Conservation (phyloP, 2,113 vertebrate species). For the Rhinolophus sinicus region DNA sequence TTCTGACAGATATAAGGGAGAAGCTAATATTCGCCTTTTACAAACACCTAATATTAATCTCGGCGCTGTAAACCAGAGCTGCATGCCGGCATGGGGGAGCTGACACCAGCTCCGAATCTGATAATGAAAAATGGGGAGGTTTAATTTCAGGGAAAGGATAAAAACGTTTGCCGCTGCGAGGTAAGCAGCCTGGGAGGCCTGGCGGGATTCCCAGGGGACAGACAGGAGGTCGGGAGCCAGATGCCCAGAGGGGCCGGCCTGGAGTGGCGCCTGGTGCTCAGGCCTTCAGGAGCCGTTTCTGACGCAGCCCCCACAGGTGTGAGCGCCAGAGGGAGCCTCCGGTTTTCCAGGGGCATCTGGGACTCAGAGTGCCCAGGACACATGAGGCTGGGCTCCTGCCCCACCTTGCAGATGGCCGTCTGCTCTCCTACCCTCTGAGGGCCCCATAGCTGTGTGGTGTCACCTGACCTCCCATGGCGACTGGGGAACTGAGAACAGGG, state of each 20-base stretch:
- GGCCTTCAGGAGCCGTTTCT: background rate
- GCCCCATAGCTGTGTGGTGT: background rate
- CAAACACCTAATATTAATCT: constrained; percentile 91
- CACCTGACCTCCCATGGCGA: background rate
- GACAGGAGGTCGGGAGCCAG: background rate
- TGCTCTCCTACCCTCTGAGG: background rate
- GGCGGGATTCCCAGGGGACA: constrained; percentile 43
- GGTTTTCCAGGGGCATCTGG: background rate
- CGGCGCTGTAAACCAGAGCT: constrained; percentile 85
- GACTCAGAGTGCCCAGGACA: background rate
- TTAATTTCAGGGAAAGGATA: constrained; percentile 86
- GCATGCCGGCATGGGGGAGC: constrained; percentile 82
- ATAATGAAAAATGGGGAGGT: constrained; percentile 86
- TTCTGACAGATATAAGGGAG: constrained; percentile 91
- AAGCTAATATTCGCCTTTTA: constrained; percentile 91
- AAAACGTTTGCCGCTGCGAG: constrained; percentile 80
- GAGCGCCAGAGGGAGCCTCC: background rate
- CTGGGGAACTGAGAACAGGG: too few species aligned
- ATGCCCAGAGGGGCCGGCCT: fast-evolving
- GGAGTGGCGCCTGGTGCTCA: fast-evolving
- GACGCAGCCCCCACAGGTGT: background rate
- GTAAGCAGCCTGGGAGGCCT: constrained; percentile 71
- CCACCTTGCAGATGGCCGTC: fast-evolving
- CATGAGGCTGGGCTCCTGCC: background rate
- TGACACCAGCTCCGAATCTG: constrained; percentile 85